Conservation (phyloP, 37 sponge, comb jelly and placozoan genomes). For the Eunapius fragilis region DNA sequence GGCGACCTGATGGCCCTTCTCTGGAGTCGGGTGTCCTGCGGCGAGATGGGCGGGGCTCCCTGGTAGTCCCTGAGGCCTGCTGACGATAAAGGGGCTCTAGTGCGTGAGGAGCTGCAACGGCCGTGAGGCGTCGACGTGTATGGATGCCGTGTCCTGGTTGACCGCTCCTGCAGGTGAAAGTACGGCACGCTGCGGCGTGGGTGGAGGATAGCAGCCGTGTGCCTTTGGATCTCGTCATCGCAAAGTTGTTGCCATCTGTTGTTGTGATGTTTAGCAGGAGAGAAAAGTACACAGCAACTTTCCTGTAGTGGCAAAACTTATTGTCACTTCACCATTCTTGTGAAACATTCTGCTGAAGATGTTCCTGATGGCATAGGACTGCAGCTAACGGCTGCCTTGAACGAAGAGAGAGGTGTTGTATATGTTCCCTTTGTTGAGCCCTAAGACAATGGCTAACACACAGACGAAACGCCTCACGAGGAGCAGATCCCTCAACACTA, state of each 20-base stretch:
- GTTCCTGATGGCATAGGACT: neutral
- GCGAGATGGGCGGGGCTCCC: no score
- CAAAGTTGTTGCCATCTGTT: neutral
- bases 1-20: no score
- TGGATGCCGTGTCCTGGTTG: no score
- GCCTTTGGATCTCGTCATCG: no score
- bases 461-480: neutral
- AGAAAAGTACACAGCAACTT: neutral
- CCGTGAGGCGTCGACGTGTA: no score
- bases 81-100: no score
- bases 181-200: no score
- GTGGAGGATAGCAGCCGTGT: no score
- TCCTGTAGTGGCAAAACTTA: neutral
- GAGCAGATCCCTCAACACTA: neutral
- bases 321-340: neutral
- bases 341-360: neutral
- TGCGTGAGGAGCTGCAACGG: no score
- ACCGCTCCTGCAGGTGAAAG: no score
- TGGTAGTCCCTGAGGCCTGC: no score
- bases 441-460: neutral
- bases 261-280: neutral
- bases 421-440: neutral
- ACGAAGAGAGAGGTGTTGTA: neutral
- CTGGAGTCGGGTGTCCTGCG: no score
- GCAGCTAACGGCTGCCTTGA: neutral